Evolutionary conservation across 92 coral and sea anemone species (phyloP), one percentile per base, ranked within the genome.

Genomic region (Muricea muricata): DNA sequence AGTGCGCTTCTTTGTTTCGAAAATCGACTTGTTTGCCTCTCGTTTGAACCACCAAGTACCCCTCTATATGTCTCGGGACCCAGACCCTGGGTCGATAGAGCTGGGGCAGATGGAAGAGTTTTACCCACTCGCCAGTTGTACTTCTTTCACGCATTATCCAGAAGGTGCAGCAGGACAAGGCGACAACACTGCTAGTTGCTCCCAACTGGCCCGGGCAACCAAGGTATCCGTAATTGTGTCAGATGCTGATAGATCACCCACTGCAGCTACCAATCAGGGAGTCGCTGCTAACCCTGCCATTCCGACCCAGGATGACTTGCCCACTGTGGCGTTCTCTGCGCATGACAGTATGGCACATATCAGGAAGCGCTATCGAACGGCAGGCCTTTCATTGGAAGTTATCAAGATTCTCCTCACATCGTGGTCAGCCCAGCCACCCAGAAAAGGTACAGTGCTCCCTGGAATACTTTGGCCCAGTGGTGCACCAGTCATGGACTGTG

Each of bases 241-340:
- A 74, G 35, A 55, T 74, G 74, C 32, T 73, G 57, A 56, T 20
- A 20, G 88, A 75, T 17, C 29, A 34, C 29, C 88, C 73, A 32
- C 80, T 55, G 3, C 83, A n/a, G 57, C 88, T 84, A 10, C 88
- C 83, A 7, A 41, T 32, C 67, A 24, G 40, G 31, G 41, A 67
- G 47, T 50, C 75, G 30, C 87, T 83, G n/a, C 60, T 88, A 87
- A 76, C 32, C 48, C 88, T 88, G n/a, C n/a, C n/a, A n/a, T n/a
- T n/a, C n/a, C n/a, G 7, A 81, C 88, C n/a, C 50, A 67, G 70
- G 84, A 82, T 30, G 26, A 18, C 23, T 23, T 85, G 83, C 20
- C 87, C 91, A 35, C 72, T 76, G 67, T 87, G 89, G 89, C 30
- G 25, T 28, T 76, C 84, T 23, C 89, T 85, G 17, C 56, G 74